Percentiles rank a stretch among this genome's conserved stretches.
phyloP scores from a whole-genome alignment of 2,113 vertebrate genomes.

The Tachysurus fulvidraco region DNA sequence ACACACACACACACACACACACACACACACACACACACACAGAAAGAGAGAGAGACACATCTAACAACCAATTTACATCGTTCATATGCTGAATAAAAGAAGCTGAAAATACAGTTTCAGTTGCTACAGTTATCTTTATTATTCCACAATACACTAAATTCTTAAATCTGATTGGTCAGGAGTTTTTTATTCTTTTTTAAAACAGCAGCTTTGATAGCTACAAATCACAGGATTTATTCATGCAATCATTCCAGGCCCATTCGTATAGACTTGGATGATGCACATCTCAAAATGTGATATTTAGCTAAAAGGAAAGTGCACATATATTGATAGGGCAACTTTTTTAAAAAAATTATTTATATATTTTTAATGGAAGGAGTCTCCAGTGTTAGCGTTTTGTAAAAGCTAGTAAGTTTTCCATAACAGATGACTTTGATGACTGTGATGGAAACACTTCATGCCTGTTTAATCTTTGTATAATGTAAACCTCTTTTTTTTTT shows the following conservation, averaged over 20 bases:
- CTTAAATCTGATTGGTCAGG: neutral
- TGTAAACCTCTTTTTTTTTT: too few relatives aligned
- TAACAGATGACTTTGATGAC: too few relatives aligned
- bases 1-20: neutral
- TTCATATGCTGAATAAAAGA: too few relatives aligned
- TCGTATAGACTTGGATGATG: neutral
- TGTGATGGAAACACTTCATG: neutral
- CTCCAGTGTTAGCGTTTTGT: neutral
- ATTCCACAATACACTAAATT: neutral
- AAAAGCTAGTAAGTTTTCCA: too few relatives aligned
- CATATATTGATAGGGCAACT: neutral
- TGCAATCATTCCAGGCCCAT: neutral
- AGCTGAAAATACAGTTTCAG: too few relatives aligned
- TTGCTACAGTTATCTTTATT: neutral
- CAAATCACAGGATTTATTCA: neutral
- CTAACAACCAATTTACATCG: neutral
- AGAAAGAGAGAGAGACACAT: neutral
- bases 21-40: neutral
- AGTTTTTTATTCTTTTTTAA: neutral
- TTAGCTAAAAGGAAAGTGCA: neutral
- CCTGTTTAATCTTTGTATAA: too few relatives aligned
- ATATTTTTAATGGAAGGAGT: neutral
- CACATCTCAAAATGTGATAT: neutral
- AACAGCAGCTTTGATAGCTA: neutral
- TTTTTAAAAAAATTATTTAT: neutral